phyloP scores from a whole-genome alignment of 2,797 vertebrate genomes.

The Mastacembelus armatus region DNA sequence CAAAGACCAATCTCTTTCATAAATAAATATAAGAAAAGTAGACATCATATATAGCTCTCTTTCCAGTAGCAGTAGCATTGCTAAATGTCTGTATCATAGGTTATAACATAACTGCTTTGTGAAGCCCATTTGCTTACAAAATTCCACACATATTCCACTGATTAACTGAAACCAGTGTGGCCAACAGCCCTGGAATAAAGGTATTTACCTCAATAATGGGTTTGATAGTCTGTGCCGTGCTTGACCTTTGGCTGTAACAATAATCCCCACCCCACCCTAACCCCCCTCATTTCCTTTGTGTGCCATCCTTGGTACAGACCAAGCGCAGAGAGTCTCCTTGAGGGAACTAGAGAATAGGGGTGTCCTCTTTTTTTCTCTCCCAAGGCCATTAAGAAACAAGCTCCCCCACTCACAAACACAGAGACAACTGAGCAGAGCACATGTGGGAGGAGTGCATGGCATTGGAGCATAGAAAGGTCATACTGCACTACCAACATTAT shows the following conservation, averaged over 20 bases:
- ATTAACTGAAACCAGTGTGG: slow-evolving; percentile 69
- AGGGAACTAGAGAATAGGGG: slow-evolving; percentile 62
- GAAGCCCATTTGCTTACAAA: slow-evolving; percentile 64
- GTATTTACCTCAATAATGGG: slow-evolving; percentile 77
- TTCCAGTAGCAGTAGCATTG: slow-evolving; percentile 71
- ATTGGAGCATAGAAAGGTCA: slow-evolving; percentile 69
- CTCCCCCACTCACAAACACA: slow-evolving; percentile 64
- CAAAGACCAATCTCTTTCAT: slow-evolving; percentile 79
- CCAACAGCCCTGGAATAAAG: slow-evolving; percentile 78
- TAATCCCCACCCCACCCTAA: slow-evolving; percentile 43
- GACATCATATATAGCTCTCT: slow-evolving; percentile 82
- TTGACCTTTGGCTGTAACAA: slow-evolving; percentile 81
- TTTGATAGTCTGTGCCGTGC: slow-evolving; percentile 81
- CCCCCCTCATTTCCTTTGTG: slow-evolving; percentile 46
- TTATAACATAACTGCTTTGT: slow-evolving; percentile 59
- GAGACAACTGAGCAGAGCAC: slow-evolving; percentile 66
- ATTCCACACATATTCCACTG: slow-evolving; percentile 66
- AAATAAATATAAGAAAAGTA: slow-evolving; percentile 85
- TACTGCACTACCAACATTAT: slow-evolving; percentile 65
- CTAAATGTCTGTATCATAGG: slow-evolving; percentile 68
- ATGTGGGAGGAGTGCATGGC: slow-evolving; percentile 53
- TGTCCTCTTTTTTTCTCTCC: slow-evolving; percentile 65
- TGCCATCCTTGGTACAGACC: slow-evolving; percentile 54
- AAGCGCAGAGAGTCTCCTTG: slow-evolving; percentile 55
- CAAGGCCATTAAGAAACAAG: slow-evolving; percentile 68